A percentile compares a stretch with the other conserved stretches of the same genome.
Evolutionary conservation across 1,140 invertebrate genomes (phyloP).

Genomic region (Armadillidium nasatum): DNA sequence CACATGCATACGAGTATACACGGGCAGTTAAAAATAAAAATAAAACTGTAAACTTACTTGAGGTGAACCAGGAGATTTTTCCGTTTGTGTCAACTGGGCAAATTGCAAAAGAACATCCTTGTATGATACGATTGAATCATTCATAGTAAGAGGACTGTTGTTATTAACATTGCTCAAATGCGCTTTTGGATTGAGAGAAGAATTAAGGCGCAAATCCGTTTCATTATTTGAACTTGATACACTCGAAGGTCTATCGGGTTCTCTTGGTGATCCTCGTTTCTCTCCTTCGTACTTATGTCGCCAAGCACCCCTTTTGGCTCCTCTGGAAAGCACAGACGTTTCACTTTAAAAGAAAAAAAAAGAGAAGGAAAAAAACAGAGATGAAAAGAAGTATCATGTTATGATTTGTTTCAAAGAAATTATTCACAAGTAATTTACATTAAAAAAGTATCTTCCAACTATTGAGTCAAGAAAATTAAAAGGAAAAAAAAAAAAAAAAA

Average conservation of each 20-base stretch:
- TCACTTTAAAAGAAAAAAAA: not conserved
- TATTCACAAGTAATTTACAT: not conserved
- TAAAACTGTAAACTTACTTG: constrained; percentile 35
- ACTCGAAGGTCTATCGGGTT: constrained; percentile 35
- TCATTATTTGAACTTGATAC: constrained; percentile 35
- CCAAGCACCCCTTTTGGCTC: constrained; percentile 38
- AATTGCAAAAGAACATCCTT: constrained; percentile 41
- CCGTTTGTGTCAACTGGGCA: constrained; percentile 40
- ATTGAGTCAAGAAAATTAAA: not conserved
- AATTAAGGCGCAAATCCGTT: constrained; percentile 27
- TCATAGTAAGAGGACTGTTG: constrained; percentile 29
- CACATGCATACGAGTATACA: not conserved
- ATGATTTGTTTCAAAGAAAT: not conserved
- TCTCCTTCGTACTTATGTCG: constrained; percentile 37
- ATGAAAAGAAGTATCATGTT: not conserved
- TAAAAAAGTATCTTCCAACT: not conserved
- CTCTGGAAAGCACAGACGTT: constrained; percentile 21
- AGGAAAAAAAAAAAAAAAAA: not conserved
- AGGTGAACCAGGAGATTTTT: constrained; percentile 40
- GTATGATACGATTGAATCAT: constrained; percentile 38
- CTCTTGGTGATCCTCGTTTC: constrained; percentile 29
- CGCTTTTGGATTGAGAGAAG: not conserved
- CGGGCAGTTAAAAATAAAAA: not conserved
- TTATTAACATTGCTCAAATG: not conserved
- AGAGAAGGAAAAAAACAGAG: not conserved